These are phyloP conservation scores for Sterna hirundo DNA, from an alignment of 2,113 vertebrate species.

Conservation along the genomic window DNA sequence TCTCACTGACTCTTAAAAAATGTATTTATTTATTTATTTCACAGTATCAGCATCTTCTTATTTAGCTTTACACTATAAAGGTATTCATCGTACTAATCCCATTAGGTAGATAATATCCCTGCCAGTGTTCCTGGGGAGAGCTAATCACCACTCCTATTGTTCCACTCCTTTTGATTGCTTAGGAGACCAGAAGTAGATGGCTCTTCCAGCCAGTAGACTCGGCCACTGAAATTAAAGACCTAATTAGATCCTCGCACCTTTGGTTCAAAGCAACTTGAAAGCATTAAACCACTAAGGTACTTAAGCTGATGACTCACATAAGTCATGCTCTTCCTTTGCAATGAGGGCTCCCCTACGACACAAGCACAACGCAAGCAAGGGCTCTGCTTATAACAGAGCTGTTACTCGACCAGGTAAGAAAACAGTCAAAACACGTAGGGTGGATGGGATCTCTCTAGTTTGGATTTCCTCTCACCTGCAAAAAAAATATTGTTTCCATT, in stretches of 20 bases:
- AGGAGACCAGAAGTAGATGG: neutral
- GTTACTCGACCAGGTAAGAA: neutral
- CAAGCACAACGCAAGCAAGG: neutral
- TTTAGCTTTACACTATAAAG: neutral
- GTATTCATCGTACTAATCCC: neutral
- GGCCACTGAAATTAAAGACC: neutral
- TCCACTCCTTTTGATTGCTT: neutral
- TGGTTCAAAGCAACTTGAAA: neutral
- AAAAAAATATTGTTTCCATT: neutral
- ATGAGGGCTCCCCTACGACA: neutral
- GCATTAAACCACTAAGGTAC: neutral
- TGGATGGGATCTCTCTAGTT: neutral
- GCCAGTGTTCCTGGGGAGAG: neutral
- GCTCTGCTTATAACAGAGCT: neutral
- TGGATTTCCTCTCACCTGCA: neutral
- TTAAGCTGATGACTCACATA: neutral
- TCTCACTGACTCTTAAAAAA: neutral
- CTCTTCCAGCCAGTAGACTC: neutral
- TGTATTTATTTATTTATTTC: neutral
- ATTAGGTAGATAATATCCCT: neutral
- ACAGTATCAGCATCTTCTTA: neutral
- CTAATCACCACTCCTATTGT: neutral
- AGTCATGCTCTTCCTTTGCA: neutral
- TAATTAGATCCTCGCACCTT: conserved; percentile 28
- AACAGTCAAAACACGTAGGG: neutral